A percentile compares a stretch with the other conserved stretches of the same genome.
Conservation (phyloP, 2,113 vertebrate species). For the Alectura lathami region DNA sequence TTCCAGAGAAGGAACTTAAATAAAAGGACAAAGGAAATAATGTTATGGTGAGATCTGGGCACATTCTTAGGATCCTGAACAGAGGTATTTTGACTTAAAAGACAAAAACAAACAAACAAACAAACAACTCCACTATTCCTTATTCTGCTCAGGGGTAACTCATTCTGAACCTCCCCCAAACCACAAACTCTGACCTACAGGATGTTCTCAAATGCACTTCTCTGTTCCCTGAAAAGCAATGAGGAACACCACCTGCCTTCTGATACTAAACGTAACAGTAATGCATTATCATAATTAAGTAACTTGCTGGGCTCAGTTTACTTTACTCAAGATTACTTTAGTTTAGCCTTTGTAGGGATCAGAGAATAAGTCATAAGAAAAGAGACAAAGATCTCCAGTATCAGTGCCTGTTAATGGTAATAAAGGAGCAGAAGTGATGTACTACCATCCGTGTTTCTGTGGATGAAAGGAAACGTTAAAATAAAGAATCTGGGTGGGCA, state of each 20-base stretch:
- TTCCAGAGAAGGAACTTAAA: slow-evolving; percentile 79
- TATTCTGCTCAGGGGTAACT: background rate
- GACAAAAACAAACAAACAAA: too few relatives aligned
- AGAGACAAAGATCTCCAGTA: background rate
- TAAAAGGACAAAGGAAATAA: background rate
- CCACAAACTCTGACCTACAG: background rate
- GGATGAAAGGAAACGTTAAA: background rate
- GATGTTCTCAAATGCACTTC: background rate
- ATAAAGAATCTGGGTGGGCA: background rate
- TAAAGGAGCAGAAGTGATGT: background rate
- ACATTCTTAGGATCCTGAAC: background rate
- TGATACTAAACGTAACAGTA: background rate
- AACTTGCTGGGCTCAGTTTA: background rate
- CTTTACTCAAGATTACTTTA: background rate
- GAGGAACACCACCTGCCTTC: background rate
- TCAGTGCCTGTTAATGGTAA: background rate
- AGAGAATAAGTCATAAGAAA: background rate
- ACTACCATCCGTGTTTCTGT: background rate
- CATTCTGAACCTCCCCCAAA: background rate
- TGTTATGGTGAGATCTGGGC: background rate
- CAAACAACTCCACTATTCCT: background rate
- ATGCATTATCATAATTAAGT: background rate
- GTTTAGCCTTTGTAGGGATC: background rate
- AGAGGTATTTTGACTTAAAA: background rate
- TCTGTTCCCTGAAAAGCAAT: background rate